These are phyloP conservation scores for Peribatodes rhomboidaria DNA, from an alignment of 2,888 invertebrate genomes.

Conservation along the genomic window DNA sequence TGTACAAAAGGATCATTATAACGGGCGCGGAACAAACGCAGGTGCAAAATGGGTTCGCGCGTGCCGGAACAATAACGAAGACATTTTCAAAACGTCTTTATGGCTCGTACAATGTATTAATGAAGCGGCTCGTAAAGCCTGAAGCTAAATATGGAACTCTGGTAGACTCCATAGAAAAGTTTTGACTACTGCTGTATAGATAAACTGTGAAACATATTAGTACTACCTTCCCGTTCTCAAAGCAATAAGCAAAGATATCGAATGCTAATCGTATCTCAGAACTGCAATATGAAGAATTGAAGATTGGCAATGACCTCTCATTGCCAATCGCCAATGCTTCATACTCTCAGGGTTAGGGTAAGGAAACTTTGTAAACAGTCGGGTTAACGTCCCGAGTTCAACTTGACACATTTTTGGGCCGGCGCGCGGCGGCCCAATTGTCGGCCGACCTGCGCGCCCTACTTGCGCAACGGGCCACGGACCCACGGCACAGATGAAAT, in stretches of 20 bases:
- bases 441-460: constrained; percentile 74
- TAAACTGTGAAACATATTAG: constrained; percentile 77
- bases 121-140: constrained; percentile 29
- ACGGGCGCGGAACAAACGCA: constrained; percentile 34
- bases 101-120: constrained; percentile 24
- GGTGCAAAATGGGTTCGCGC: constrained; percentile 43
- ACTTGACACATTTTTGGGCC: constrained; percentile 85
- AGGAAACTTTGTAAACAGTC: constrained; percentile 60
- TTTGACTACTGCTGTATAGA: constrained; percentile 47
- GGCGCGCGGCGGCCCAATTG: constrained; percentile 72
- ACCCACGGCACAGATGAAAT: constrained; percentile 11
- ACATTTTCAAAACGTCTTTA: constrained; percentile 34
- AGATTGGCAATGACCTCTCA: too few relatives aligned
- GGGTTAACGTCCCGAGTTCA: constrained; percentile 82
- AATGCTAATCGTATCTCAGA: not conserved
- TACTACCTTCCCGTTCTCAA: too few relatives aligned
- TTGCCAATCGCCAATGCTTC: too few relatives aligned
- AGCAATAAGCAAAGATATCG: too few relatives aligned
- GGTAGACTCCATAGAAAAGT: constrained; percentile 29
- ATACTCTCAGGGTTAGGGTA: not conserved
- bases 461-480: constrained; percentile 75
- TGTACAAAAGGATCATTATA: constrained; percentile 43
- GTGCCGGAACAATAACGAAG: constrained; percentile 32
- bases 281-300: too few relatives aligned
- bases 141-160: constrained; percentile 36